Percentiles rank a stretch among this genome's conserved stretches.
These are phyloP conservation scores for Lepidocyrtinus sp. DNA, from an alignment of 2,888 invertebrate species.

Conservation along the genomic window DNA sequence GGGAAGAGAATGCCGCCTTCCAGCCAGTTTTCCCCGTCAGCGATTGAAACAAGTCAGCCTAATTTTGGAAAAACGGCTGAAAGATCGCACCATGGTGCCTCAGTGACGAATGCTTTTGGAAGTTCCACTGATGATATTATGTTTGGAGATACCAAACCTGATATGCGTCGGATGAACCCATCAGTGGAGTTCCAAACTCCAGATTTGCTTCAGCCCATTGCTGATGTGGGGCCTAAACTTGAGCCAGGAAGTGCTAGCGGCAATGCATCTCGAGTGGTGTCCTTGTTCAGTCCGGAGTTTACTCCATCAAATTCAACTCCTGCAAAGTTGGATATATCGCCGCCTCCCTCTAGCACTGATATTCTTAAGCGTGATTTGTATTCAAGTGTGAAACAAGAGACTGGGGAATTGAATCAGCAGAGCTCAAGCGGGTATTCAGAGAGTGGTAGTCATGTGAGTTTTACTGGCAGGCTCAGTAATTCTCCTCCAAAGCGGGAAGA, in stretches of 20 bases:
- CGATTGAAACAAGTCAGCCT: conserved; percentile 21
- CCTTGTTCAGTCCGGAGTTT: conserved; percentile 59
- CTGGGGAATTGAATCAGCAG: conserved; percentile 27
- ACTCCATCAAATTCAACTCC: conserved; percentile 36
- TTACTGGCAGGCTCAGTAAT: conserved; percentile 55
- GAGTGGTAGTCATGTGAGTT: conserved; percentile 41
- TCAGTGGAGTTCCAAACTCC: conserved; percentile 54
- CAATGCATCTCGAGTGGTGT: conserved; percentile 34
- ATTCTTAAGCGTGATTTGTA: conserved; percentile 46
- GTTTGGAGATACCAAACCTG: conserved; percentile 51
- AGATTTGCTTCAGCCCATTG: conserved; percentile 51
- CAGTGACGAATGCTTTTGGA: conserved; percentile 13
- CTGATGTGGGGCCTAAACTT: conserved; percentile 16
- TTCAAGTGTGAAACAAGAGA: conserved; percentile 40
- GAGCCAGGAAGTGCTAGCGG: conserved; percentile 20
- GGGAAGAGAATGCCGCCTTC: conserved; percentile 48
- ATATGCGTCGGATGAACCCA: conserved; percentile 48
- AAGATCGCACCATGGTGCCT: conserved; percentile 22
- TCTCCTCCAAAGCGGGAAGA: conserved; percentile 46
- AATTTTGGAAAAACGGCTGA: conserved; percentile 35
- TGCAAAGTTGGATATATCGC: conserved; percentile 24
- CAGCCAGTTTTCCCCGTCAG: conserved; percentile 51
- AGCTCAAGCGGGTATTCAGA: conserved; percentile 34
- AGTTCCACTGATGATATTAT: conserved; percentile 39
- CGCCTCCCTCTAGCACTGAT: conserved; percentile 8